Base-by-base conservation (phyloP, 1,140 invertebrate genomes). In the Pseudomyrmex flavicornis region DNA sequence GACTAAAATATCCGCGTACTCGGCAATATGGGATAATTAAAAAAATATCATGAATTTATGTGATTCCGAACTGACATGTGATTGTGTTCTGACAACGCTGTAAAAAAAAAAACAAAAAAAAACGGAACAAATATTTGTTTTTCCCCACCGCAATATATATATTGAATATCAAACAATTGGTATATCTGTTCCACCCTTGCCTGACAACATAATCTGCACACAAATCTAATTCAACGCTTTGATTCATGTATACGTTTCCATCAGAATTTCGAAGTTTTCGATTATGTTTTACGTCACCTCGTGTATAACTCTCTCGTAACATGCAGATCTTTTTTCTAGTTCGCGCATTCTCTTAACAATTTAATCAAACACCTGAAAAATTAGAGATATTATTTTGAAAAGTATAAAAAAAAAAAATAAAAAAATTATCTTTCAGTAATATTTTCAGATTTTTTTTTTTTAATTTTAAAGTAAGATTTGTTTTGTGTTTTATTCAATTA, bases 111-210 rank as follows among this genome's bases (percentile, higher is more conserved):
- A 35, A 35, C 1, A 5, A 35, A 35, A 35, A 35, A 35, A 35
- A 35, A 35, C 35, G 35, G 26, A 35, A 35, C 35, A 70, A 80
- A 80, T 12, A 58, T 70, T 80, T 70, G 35, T 61, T 70, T 12
- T 61, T 70, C 2, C n/a, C 22, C 5, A 35, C 35, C 35, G 35
- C 20, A 22, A 79, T n/a, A 70, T 22, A 70, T 22, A 58, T 46
- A 15, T 5, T 17, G 54, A 2, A 48, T 15, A 48, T n/a, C n/a
- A 70, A 79, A 48, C 44, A 79, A 48, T 59, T 48, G 52, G 44
- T 65, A 12, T 52, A 58, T 68, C 17, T 20, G 13, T 68, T 68
- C 44, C 10, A 10, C 15, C 35, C n/a, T 22, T 22, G 13, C 3
- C 46, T 79, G 66, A 22, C 48, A 17, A 22, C n/a, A 54, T 5